Evolutionary conservation across 2,113 vertebrate species (phyloP).

Genomic region (Protobothrops flavoviridis): DNA sequence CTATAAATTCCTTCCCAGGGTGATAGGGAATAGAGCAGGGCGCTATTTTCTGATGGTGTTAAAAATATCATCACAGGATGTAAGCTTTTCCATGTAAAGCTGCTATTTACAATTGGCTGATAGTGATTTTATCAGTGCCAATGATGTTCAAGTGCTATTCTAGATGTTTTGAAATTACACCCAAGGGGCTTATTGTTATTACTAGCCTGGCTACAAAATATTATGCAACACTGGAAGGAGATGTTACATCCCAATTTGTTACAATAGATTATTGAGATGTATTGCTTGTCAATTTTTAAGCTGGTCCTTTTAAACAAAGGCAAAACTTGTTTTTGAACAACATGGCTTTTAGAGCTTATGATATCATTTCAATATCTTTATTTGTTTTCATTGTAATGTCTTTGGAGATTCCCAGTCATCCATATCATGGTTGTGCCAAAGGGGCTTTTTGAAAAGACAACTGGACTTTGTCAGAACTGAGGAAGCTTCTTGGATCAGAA

Average conservation of each 20-base stretch:
- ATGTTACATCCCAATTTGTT: neutral
- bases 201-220: neutral
- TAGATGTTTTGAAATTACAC: neutral
- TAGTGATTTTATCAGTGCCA: neutral
- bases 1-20: neutral
- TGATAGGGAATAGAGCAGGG: neutral
- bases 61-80: neutral
- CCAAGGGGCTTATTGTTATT: neutral
- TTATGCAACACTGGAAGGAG: neutral
- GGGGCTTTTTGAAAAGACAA: no score
- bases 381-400: neutral
- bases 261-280: neutral
- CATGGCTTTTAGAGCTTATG: neutral
- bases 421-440: no score
- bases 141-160: neutral
- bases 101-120: neutral
- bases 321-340: neutral
- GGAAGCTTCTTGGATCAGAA: no score
- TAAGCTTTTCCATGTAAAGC: neutral
- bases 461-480: no score
- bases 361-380: neutral
- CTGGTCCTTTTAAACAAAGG: neutral
- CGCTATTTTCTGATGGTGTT: neutral
- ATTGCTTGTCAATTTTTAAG: neutral
- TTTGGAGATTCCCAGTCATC: no score